These are phyloP conservation scores for Rotaria magnacalcarata DNA, from an alignment of 2,888 invertebrate genomes.

Conservation along the genomic window DNA sequence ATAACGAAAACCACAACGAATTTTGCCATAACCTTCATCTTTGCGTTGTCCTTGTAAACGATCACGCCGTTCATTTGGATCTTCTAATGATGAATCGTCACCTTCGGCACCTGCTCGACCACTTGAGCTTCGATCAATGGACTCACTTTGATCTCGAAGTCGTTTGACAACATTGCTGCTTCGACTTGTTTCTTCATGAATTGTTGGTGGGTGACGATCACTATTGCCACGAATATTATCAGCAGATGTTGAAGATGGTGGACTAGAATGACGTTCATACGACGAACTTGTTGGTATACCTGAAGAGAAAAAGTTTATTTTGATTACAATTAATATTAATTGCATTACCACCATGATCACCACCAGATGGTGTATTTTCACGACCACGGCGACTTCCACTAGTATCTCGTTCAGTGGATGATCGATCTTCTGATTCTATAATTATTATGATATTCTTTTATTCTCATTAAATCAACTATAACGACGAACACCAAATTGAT, in stretches of 20 bases:
- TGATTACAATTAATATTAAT: background rate
- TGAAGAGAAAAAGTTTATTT: background rate
- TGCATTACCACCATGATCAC: background rate
- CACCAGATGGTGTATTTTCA: background rate
- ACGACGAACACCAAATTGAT: background rate
- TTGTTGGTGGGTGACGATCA: background rate
- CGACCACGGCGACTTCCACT: background rate
- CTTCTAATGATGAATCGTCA: slow-evolving; percentile 20
- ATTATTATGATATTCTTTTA: background rate
- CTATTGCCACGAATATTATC: background rate
- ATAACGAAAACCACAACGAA: slow-evolving; percentile 11
- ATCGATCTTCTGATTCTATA: background rate
- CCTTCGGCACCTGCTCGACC: background rate
- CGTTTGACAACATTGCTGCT: background rate
- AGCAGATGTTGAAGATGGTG: background rate
- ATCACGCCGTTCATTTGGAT: slow-evolving; percentile 29
- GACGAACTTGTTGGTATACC: background rate
- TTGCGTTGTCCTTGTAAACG: background rate
- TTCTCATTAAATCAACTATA: background rate
- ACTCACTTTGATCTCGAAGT: background rate
- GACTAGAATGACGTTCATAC: background rate
- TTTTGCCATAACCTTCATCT: slow-evolving; percentile 37
- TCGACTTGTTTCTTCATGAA: background rate
- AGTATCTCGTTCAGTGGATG: background rate
- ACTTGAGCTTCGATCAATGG: background rate